Conservation (phyloP, 2,888 invertebrate genomes). For the Stenurella melanura region DNA sequence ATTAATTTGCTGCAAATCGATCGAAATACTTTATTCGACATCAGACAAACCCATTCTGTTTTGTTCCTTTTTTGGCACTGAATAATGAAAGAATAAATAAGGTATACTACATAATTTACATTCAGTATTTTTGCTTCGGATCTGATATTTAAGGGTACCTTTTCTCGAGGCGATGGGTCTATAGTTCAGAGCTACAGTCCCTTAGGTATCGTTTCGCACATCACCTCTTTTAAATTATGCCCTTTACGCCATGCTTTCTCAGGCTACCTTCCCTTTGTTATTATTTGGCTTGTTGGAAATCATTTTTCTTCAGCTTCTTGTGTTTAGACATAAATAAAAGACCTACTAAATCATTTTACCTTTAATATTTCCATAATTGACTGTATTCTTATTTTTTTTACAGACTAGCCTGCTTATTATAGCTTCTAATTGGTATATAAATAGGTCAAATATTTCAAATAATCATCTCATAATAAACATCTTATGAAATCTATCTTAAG, state of each 20-base stretch:
- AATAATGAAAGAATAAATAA: slow-evolving; percentile 22
- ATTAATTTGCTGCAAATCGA: not conserved
- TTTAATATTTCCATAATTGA: not conserved
- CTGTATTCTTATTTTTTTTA: not conserved
- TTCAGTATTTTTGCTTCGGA: slow-evolving; percentile 16
- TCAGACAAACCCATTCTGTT: not conserved
- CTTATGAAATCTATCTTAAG: too few species aligned
- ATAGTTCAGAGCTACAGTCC: slow-evolving; percentile 17
- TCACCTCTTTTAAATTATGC: slow-evolving; percentile 19
- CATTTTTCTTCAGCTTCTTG: slow-evolving; percentile 4
- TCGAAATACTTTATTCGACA: not conserved
- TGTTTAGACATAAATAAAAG: not conserved
- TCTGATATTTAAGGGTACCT: slow-evolving; percentile 5
- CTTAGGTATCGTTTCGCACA: slow-evolving; percentile 20
- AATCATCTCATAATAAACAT: too few species aligned
- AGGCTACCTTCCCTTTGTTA: slow-evolving; percentile 11
- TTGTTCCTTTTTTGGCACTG: slow-evolving; percentile 8
- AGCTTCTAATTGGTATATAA: too few species aligned
- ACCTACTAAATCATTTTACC: too few species aligned
- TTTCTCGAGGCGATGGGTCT: slow-evolving; percentile 3
- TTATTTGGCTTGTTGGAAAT: slow-evolving; percentile 1
- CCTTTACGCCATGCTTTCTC: slow-evolving; percentile 8
- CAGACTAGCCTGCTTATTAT: not conserved
- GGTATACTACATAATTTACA: slow-evolving; percentile 20
- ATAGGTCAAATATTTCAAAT: too few species aligned